Evolutionary conservation across 2,888 invertebrate genomes (phyloP), one percentile per base, ranked within the genome.

Genomic region (Odontocerum albicorne): DNA sequence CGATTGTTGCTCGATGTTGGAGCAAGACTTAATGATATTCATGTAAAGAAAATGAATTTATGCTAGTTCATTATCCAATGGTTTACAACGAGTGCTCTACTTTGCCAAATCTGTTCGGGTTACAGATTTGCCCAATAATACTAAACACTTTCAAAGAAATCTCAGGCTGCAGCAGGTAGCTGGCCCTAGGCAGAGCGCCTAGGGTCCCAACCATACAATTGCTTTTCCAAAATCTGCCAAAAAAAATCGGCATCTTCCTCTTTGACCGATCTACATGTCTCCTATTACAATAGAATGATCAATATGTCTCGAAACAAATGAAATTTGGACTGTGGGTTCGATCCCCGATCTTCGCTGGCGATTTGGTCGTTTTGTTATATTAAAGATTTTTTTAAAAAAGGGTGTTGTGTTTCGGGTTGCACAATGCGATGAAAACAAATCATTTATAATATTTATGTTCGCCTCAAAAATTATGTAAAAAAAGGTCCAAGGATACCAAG

Each of bases 251-350:
- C 59, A 55, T 53, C 59, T 59, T 59, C 55, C 55, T 59, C 33
- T 49, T 38, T 52, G 54, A 59, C 55, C 59, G 49, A 59, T 59
- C 55, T 59, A 54, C 47, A 57, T 57, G 60, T 60, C 60, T 57
- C 50, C 27, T 17, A 31, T 45, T 49, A 60, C 60, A 60, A 56
- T 47, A 27, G 51, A 59, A 59, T 59, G 59, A 60, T 60, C 60
- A 60, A 60, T 60, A 60, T 50, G 50, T 50, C 22, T 45, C 43
- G 44, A 59, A 59, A 59, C 53, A 56, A 55, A 46, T 44, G 50
- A 51, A 36, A 36, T 39, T 39, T 31, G 45, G 55, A 44, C 31
- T 57, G 50, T 33, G 49, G 49, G 33, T 55, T 35, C 49, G 40
- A 55, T 55, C 43, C 36, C 38, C 21, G 54, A 55, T 44, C 40